Evolutionary conservation across 2,888 invertebrate species (phyloP).

Genomic region (Lasioglossum figueresi): DNA sequence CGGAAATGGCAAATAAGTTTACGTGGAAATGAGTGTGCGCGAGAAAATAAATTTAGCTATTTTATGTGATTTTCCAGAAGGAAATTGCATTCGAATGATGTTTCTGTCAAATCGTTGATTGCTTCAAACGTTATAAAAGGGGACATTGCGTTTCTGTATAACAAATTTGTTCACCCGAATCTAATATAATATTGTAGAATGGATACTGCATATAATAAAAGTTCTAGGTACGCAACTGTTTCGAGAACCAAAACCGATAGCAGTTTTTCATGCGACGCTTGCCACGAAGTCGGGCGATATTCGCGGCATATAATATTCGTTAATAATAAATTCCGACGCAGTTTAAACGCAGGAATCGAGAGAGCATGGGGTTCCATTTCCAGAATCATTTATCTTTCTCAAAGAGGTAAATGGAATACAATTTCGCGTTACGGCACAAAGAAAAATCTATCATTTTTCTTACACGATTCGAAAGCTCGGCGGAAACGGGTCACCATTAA

Average conservation of each 20-base stretch:
- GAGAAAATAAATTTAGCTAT: neutral
- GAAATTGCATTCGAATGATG: neutral
- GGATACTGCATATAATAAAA: too few species aligned
- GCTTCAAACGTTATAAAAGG: neutral
- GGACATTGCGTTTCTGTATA: too few species aligned
- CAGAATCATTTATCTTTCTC: constrained; percentile 12
- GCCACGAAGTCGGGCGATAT: neutral
- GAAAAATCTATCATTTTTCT: constrained; percentile 18
- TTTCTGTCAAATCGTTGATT: neutral
- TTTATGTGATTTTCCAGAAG: neutral
- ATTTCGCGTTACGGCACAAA: neutral
- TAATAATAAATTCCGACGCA: neutral
- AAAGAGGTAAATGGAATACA: constrained; percentile 10
- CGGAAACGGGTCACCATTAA: neutral
- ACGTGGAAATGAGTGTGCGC: neutral
- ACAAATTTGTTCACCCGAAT: too few species aligned
- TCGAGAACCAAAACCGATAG: too few species aligned
- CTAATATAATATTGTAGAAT: too few species aligned
- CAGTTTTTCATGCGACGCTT: neutral
- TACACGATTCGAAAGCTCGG: neutral
- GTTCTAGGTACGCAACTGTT: too few species aligned
- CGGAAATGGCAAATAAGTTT: neutral
- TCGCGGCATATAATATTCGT: neutral
- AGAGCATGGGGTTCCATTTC: neutral
- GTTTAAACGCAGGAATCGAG: neutral